Evolutionary conservation across 2,797 vertebrate genomes (phyloP).

Genomic region (Rhincodon typus): DNA sequence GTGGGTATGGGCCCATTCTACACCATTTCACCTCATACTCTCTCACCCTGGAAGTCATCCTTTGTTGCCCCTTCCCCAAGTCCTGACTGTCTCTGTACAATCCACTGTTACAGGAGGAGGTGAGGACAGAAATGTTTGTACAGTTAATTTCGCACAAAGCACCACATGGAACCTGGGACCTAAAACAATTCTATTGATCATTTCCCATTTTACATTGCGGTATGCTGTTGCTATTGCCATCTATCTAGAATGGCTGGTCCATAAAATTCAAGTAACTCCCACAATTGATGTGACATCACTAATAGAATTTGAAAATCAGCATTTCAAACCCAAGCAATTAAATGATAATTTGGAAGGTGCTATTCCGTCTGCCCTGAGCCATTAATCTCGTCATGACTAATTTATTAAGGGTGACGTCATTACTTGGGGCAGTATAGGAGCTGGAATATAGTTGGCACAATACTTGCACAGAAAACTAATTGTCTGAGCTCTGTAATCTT

Average conservation of each 20-base stretch:
- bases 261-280: not conserved
- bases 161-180: not conserved
- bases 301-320: not conserved
- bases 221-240: not conserved
- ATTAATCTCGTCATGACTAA: not conserved
- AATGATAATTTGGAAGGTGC: not conserved
- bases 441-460: not conserved
- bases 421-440: not conserved
- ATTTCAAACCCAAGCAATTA: not conserved
- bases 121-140: not conserved
- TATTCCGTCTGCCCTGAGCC: not conserved
- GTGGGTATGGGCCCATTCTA: not conserved
- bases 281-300: not conserved
- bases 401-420: not conserved
- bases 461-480: not conserved
- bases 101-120: not conserved
- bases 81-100: no score
- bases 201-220: not conserved
- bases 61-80: not conserved
- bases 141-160: not conserved
- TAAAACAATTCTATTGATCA: not conserved
- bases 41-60: not conserved
- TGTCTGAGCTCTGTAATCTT: constrained; percentile 17
- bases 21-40: not conserved
- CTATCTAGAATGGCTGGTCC: not conserved